phyloP scores from a whole-genome alignment of 1,140 invertebrate genomes.

The Chironomus tepperi region DNA sequence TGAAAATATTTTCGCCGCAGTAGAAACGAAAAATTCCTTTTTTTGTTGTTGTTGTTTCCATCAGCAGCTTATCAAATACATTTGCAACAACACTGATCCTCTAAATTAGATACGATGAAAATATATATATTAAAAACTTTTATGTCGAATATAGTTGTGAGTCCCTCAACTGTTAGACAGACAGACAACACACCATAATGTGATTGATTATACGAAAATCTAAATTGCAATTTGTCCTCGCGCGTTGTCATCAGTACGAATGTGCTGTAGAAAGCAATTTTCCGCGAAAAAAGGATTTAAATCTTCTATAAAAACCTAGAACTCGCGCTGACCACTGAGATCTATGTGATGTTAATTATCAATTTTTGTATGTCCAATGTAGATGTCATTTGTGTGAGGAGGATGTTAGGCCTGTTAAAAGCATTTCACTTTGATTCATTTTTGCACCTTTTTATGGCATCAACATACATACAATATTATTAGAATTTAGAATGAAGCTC shows the following conservation, averaged over 20 bases:
- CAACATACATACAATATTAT: neutral
- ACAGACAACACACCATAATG: neutral
- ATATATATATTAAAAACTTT: neutral
- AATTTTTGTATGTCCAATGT: neutral
- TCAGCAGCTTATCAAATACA: neutral
- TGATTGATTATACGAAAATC: conserved; percentile 18
- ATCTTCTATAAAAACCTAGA: neutral
- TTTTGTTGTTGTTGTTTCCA: neutral
- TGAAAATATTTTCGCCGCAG: neutral
- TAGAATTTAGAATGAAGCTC: neutral
- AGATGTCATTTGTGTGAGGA: too few species aligned
- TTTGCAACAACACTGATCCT: neutral
- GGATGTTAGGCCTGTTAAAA: neutral
- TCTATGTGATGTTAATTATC: neutral
- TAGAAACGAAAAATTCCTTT: neutral
- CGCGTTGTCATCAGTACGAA: neutral
- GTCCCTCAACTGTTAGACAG: neutral
- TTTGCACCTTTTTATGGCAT: neutral
- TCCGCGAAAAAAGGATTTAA: conserved; percentile 6
- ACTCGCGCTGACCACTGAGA: neutral
- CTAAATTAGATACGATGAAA: neutral
- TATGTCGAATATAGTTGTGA: neutral
- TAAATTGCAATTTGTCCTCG: neutral
- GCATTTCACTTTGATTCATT: conserved; percentile 8
- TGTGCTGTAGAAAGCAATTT: too few species aligned